Percentiles rank a stretch among this genome's conserved stretches.
These are phyloP conservation scores for Drosophila multiciliata DNA, from an alignment of 2,888 invertebrate species.

Conservation along the genomic window DNA sequence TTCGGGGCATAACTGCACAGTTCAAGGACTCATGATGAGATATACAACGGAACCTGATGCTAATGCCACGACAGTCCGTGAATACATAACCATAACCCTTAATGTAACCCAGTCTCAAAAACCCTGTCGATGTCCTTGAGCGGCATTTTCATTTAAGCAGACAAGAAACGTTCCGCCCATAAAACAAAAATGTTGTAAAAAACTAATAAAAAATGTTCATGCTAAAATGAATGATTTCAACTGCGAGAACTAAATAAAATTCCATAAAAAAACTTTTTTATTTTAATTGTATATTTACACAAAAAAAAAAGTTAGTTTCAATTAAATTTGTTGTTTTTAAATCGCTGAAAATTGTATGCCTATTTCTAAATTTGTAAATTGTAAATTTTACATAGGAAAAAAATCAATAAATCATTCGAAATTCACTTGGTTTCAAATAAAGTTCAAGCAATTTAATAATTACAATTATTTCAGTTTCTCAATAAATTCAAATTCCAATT, in stretches of 20 bases:
- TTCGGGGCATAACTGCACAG: conserved; percentile 53
- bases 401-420: background rate
- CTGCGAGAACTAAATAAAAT: background rate
- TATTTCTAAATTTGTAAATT: too few relatives aligned
- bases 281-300: background rate
- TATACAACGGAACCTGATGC: conserved; percentile 58
- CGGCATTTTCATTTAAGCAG: background rate
- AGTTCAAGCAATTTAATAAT: background rate
- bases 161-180: background rate
- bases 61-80: conserved; percentile 37
- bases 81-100: conserved; percentile 60
- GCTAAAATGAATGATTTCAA: background rate
- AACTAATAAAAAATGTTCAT: background rate
- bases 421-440: background rate
- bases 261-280: background rate
- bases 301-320: background rate
- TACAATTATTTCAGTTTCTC: background rate
- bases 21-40: conserved; percentile 55
- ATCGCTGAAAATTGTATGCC: background rate
- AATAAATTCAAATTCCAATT: background rate
- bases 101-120: conserved; percentile 27
- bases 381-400: background rate
- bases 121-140: conserved; percentile 37
- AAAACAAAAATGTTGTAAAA: background rate
- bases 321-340: background rate